Base-by-base conservation (phyloP, 2,113 vertebrate species). In the Aphelocoma coerulescens region DNA sequence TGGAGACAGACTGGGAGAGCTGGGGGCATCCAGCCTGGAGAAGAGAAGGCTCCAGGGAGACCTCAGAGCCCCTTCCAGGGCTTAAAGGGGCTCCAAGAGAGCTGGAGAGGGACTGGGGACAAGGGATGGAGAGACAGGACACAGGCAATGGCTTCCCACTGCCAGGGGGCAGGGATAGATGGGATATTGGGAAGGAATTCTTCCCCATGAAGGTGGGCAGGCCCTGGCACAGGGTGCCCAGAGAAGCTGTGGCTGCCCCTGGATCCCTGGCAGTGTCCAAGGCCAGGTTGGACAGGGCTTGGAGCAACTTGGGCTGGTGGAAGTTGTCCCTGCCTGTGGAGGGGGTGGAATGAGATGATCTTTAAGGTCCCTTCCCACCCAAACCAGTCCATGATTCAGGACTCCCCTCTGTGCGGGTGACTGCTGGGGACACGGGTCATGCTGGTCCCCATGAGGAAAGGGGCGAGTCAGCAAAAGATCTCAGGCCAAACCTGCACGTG, bases 251-350 rank as follows among this genome's bases (percentile, higher is more conserved):
- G 21, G 13, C 39, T 76, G 32, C 10, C 21, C 44, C 37, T 41
- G 41, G 41, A 35, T 76, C 5, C 32, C 10, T 61, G 33, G 17
- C 2, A 77, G 33, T 19, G 46, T 37, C 33, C 58, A 72, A 54
- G 48, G 27, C 33, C 54, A 61, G 37, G 46, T 0, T 32, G 54
- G 32, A 26, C 0, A 0, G 13, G 4, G 32, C 35, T 43, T 86
- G 63, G 37, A 77, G 18, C 27, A 22, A 0, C 18, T 37, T 69
- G 63, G 27, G 18, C 0, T 1, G 26, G 18, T 52, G 55, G 19
- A 27, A 46, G 18, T 18, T 32, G 22, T 59, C 37, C 39, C 30
- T 71, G 35, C 32, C 26, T 7, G 7, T 21, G 35, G 16, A 58
- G 32, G 21, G 6, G 37, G 3, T 33, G 27, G 62, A 14, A 59